Base-by-base conservation (phyloP, 2,113 vertebrate species). In the Sinosuthora webbiana region DNA sequence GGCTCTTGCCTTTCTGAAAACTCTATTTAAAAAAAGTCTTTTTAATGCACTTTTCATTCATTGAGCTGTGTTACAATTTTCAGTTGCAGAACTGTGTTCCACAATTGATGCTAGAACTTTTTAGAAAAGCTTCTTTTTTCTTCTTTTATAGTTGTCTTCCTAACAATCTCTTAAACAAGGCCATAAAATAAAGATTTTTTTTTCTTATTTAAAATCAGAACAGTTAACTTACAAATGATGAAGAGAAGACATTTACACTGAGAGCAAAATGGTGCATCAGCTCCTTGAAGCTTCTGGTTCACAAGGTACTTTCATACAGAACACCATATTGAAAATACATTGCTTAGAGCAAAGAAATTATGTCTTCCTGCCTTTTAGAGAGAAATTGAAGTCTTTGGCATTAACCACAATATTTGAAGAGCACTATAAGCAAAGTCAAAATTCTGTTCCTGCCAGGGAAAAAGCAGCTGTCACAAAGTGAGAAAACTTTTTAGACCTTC, bases 401-500 rank as follows among this genome's bases (percentile, higher is more conserved):
- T n/a, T 55, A 92, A 77, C 64, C 37, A 56, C 56, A 87, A 23
- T 82, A 91, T 91, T 92, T 82, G 60, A 96, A 94, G 65, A 91
- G 37, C 9, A 24, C 15, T 89, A 52, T 24, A 63, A 50, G 55
- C 20, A 76, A 84, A 92, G 81, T 75, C 69, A 83, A 89, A 95
- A 94, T 92, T 78, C 69, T 71, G 5, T 41, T 94, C 41, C 83
- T 82, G 65, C n/a, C 28, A 92, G 28, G 37, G 79, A 35, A 94
- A 92, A 95, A 71, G 35, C n/a, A 95, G 77, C 74, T 83, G 60
- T 90, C 73, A 89, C 27, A 75, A 84, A 92, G 44, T 71, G 87
- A 53, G 62, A 92, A 92, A 96, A 94, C 56, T 92, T 93, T 91
- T 82, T 47, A 89, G 91, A 78, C 83, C 27, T 93, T 74, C 83